These are phyloP conservation scores for human (Homo sapiens) DNA, from an alignment of 2,113 vertebrate genomes.

Conservation along the genomic window DNA sequence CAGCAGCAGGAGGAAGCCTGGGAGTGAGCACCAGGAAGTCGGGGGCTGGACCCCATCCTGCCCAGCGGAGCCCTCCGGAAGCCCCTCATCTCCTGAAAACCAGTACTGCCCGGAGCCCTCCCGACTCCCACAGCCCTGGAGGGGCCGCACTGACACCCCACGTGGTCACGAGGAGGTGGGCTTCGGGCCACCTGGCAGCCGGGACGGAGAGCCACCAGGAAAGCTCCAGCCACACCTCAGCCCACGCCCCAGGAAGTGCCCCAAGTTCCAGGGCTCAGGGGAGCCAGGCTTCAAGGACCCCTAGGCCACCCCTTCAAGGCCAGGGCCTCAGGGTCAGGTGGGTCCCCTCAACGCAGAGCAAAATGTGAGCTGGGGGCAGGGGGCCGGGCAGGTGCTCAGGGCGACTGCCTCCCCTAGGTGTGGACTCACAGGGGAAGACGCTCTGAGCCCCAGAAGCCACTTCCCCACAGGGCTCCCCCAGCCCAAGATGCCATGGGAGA, in stretches of 20 bases:
- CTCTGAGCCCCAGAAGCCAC: background rate
- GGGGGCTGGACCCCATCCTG: too few species aligned
- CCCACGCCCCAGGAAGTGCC: background rate
- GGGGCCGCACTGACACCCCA: too few species aligned
- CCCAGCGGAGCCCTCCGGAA: fast-evolving
- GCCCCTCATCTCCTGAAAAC: background rate
- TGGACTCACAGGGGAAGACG: background rate
- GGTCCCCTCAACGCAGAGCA: background rate
- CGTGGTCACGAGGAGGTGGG: too few species aligned
- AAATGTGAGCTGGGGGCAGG: background rate
- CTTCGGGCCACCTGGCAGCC: background rate
- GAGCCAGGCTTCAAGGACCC: background rate
- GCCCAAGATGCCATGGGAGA: background rate
- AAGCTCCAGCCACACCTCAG: background rate
- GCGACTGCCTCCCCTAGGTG: background rate
- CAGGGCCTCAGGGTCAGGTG: background rate
- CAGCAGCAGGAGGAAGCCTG: background rate
- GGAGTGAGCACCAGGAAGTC: too few species aligned
- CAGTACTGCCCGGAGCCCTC: background rate
- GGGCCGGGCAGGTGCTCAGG: background rate
- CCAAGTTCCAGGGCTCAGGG: background rate
- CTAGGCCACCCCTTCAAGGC: background rate
- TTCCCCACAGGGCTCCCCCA: background rate
- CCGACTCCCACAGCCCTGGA: background rate
- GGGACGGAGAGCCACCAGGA: too few species aligned